Base-by-base conservation (phyloP, 2,113 vertebrate genomes). In the Toxotes jaculatrix region DNA sequence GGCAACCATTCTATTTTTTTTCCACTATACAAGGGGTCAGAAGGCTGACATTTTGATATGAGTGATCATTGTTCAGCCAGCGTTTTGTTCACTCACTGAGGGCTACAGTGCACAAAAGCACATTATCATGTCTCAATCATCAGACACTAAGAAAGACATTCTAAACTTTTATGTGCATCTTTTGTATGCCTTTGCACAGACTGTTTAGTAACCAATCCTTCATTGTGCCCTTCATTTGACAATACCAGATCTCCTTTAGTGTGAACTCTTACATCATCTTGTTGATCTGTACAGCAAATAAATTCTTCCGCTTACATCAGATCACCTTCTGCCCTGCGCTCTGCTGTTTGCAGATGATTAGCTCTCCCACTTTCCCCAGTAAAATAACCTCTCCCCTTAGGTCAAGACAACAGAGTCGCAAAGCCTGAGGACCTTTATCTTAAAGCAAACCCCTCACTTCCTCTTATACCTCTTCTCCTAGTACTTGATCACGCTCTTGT, bases 321-420 rank as follows among this genome's bases (percentile, higher is more conserved):
- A 63, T 74, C 16, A 49, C 27, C 19, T 47, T 21, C 21, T 31
- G 16, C 56, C 11, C n/a, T 31, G 27, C 23, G 11, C 27, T 68
- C 43, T 23, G 59, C 43, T 42, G 10, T 69, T 74, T 51, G 34
- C 42, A 61, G 42, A 63, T 34, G 21, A 74, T 42, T 74, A 57
- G 40, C 32, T 47, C 55, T 62, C 34, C 10, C 14, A 47, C 16
- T n/a, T 47, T 27, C 40, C n/a, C 16, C 11, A 5, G 17, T n/a
- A 4, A 60, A 80, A 77, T 21, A 55, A 73, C 34, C 43, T 14
- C 16, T 13, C 23, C 51, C 34, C 17, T 40, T 17, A 6, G 56
- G 63, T 69, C 13, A 31, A 62, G 31, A 57, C 14, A 40, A 31
- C 9, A 3, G 6, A 64, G 55, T 19, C 1, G 19, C 51, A 59